Evolutionary conservation across 1,140 invertebrate species (phyloP), one percentile per base, ranked within the genome.

Genomic region (Linepithema humile): DNA sequence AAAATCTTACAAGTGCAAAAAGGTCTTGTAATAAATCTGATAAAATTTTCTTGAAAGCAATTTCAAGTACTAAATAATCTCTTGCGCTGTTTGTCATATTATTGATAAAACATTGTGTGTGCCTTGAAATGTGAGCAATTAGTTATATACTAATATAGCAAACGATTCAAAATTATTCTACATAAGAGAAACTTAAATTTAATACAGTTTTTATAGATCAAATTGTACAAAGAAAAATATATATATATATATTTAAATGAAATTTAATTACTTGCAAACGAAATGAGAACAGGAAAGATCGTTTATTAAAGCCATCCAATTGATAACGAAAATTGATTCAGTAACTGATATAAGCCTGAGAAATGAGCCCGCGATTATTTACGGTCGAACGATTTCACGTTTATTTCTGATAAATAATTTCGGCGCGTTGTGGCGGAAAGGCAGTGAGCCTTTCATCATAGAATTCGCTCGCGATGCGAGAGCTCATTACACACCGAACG

Each of bases 371-470:
- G 17, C 64, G 64, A 80, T 80, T 57, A 70, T 62, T 69, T 55
- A 26, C 64, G 75, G 75, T 32, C n/a, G 26, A 80, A 55, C 26
- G 26, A 80, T 69, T 55, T 55, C n/a, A 35, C 35, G 64, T 69
- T 80, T 80, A 70, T 80, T 80, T 70, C 75, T 80, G 75, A 80
- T 80, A 69, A 80, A 80, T 80, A 82, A 82, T 82, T 74, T 59
- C 50, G 69, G 29, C 78, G 78, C 69, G 69, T 80, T 80, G 75
- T 69, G 48, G 75, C 26, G 64, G 75, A 80, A 70, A 80, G 75
- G 64, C 75, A 69, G 64, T 59, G 78, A 74, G n/a, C 69, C 67
- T 82, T 82, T 82, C 69, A 62, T 72, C 78, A 48, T 72, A 59
- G 69, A 62, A 74, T 74, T 82, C 55, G 78, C 69, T 59, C 69